phyloP scores from a whole-genome alignment of 2,113 vertebrate genomes.

The Ia io region DNA sequence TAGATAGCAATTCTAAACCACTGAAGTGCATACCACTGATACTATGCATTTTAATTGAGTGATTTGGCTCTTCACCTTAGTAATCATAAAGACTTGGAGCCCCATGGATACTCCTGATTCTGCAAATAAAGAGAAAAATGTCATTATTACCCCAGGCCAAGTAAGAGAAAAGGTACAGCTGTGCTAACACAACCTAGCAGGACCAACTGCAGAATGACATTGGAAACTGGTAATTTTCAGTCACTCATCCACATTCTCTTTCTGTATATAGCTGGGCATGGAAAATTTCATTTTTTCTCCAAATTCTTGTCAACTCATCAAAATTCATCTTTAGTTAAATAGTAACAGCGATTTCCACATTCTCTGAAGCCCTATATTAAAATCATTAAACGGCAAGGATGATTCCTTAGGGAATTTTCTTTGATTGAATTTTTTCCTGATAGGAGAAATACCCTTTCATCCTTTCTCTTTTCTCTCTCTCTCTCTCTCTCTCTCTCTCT shows the following conservation, averaged over 20 bases:
- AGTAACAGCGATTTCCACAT: background rate
- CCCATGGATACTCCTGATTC: conserved; percentile 10
- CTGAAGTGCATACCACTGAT: background rate
- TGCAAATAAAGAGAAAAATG: conserved; percentile 32
- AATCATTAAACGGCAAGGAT: background rate
- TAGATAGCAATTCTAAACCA: background rate
- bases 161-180: conserved; percentile 1
- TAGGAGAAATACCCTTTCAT: background rate
- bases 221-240: conserved; percentile 50
- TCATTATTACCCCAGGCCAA: background rate
- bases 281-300: background rate
- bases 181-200: conserved; percentile 54
- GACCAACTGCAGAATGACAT: conserved; percentile 21
- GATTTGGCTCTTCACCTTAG: conserved; percentile 54
- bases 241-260: background rate
- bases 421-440: background rate
- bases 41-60: conserved; percentile 57
- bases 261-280: background rate
- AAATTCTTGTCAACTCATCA: background rate
- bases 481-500: background rate
- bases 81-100: background rate
- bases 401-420: background rate
- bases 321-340: background rate
- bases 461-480: background rate
- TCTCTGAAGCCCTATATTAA: background rate